Evolutionary conservation across 2,113 vertebrate species (phyloP).

Genomic region (Mionectes macconnelli): DNA sequence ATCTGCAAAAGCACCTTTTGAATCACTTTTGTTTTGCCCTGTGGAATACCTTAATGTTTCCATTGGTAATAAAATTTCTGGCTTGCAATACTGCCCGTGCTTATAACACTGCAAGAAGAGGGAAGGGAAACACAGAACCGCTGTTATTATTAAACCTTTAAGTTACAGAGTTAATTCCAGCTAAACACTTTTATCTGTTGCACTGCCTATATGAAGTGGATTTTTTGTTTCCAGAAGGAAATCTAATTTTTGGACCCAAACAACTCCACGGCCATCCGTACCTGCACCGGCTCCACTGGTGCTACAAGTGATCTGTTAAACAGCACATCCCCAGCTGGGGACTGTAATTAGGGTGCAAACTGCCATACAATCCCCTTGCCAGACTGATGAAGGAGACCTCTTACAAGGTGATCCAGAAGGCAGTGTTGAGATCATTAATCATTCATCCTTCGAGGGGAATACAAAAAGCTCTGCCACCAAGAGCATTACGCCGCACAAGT

Average conservation of each 20-base stretch:
- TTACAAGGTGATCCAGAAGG: conserved; percentile 64
- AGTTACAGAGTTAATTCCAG: conserved; percentile 45
- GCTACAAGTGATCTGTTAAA: conserved; percentile 56
- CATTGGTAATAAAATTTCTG: conserved; percentile 64
- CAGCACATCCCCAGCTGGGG: conserved; percentile 57
- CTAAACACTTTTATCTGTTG: conserved; percentile 35
- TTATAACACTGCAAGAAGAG: conserved; percentile 27
- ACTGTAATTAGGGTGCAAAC: conserved; percentile 66
- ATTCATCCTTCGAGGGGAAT: conserved; percentile 33
- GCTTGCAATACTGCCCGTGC: conserved; percentile 27
- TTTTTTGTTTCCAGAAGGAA: conserved; percentile 5
- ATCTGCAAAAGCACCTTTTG: conserved; percentile 69
- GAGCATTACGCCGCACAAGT: background rate
- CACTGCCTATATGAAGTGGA: conserved; percentile 32
- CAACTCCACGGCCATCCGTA: conserved; percentile 3
- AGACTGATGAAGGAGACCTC: conserved; percentile 62
- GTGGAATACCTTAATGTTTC: conserved; percentile 70
- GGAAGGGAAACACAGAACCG: background rate
- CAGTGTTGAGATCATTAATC: conserved; percentile 49
- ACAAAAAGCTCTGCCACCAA: conserved; percentile 38
- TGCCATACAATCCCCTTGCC: conserved; percentile 50
- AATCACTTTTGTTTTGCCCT: conserved; percentile 73
- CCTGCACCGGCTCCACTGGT: background rate
- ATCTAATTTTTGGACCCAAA: background rate
- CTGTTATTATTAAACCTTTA: conserved; percentile 57